Conservation (phyloP, 2,888 invertebrate species). For the Drosophila vallismaia region DNA sequence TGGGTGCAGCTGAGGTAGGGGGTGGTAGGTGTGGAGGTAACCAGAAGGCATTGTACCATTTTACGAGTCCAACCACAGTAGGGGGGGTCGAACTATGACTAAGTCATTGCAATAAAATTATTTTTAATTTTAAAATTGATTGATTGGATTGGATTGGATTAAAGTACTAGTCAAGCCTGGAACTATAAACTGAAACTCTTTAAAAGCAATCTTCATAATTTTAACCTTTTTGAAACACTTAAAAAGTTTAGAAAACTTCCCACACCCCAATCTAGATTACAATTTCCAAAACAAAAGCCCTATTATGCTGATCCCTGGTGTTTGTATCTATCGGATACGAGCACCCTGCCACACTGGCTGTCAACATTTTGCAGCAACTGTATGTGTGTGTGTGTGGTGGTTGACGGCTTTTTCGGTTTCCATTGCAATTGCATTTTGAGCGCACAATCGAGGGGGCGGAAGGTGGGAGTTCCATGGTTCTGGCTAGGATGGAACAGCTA, state of each 20-base stretch:
- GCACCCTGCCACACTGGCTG: slow-evolving; percentile 52
- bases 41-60: slow-evolving; percentile 51
- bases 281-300: background rate
- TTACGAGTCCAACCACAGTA: slow-evolving; percentile 45
- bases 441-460: slow-evolving; percentile 40
- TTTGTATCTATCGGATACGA: slow-evolving; percentile 17
- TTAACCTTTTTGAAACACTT: background rate
- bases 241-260: no score
- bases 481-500: background rate
- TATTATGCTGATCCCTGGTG: slow-evolving; percentile 5
- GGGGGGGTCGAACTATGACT: background rate
- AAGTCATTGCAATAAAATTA: no score
- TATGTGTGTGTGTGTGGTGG: slow-evolving; percentile 58
- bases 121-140: background rate
- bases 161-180: no score
- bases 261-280: background rate
- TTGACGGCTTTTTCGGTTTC: slow-evolving; percentile 65
- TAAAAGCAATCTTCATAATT: background rate
- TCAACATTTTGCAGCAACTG: slow-evolving; percentile 68
- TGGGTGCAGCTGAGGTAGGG: background rate
- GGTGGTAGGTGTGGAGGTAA: slow-evolving; percentile 8
- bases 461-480: slow-evolving; percentile 6
- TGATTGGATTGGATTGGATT: no score
- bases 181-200: no score
- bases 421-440: slow-evolving; percentile 61